Base-by-base conservation (phyloP, 2,888 invertebrate species). In the Drosophila austrosaltans region DNA sequence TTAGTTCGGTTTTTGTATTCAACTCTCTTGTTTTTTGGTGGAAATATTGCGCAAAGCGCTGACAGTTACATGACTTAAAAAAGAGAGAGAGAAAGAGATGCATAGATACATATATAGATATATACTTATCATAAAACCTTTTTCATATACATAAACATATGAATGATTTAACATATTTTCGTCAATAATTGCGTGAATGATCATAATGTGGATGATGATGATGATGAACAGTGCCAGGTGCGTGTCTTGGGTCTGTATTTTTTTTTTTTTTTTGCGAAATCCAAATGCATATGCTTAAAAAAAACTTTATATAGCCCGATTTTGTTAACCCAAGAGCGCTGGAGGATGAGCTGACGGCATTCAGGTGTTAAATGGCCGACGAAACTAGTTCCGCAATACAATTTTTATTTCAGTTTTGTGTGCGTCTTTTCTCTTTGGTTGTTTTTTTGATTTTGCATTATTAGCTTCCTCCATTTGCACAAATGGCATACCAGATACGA, bases 1-100 rank as follows among this genome's bases (percentile, higher is more conserved):
- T 48, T 44, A 40, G 40, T 40, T 40, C 48, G 66, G 60, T 70
- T 72, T 74, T 75, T 57, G 56, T 42, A 54, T 61, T 61, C 54
- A 54, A 54, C 39, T 62, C 69, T 72, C 22, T 82, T 68, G 60
- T 66, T 69, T 63, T 58, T 73, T 67, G 62, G 59, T 16, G 48
- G 48, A 10, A 48, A 48, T 48, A 80, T 77, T 65, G 64, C 66
- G 63, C 63, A 67, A 79, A 76, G 66, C 63, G 62, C 78, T 82
- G 80, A 87, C 88, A 84, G 83, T 88, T 87, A 89, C 88, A 83
- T 82, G 88, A 79, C 75, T 75, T 60, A 53, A 53, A 72, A 72
- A 78, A 16, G 16, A 16, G 16, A 16, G 16, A 61, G 60, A 5
- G 16, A 42, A 16, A 42, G 42, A 16, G 42, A 48, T 22, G 25